phyloP scores from a whole-genome alignment of 2,888 invertebrate species.

The Synergus itoensis region DNA sequence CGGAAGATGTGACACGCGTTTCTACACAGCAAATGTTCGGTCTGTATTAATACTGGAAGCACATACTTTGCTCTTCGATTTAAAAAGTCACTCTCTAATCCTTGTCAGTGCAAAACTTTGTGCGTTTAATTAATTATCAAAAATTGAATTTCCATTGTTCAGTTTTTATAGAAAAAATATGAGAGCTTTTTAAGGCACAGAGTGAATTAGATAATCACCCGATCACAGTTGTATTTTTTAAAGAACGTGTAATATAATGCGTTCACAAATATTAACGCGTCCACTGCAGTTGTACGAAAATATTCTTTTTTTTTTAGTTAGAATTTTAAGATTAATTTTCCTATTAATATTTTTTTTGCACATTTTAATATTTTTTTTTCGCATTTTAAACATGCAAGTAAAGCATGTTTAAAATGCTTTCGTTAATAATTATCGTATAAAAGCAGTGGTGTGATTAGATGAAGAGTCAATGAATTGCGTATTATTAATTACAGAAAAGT shows the following conservation, averaged over 20 bases:
- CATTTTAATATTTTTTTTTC: too few relatives aligned
- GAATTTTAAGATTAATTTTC: neutral
- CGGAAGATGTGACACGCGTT: neutral
- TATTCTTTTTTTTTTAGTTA: neutral
- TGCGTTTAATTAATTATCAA: neutral
- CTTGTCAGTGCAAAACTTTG: neutral
- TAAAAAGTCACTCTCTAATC: neutral
- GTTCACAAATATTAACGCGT: neutral
- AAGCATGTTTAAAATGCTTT: neutral
- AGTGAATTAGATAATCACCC: slow-evolving; percentile 44
- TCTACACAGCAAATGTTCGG: slow-evolving; percentile 8
- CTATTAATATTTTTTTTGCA: slow-evolving; percentile 4
- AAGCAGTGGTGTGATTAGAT: slow-evolving; percentile 39
- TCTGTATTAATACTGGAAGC: slow-evolving; percentile 27
- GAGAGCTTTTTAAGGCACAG: slow-evolving; percentile 50
- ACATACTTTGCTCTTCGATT: neutral
- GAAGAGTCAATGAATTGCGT: slow-evolving; percentile 38
- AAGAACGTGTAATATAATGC: neutral
- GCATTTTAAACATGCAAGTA: neutral
- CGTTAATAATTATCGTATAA: neutral
- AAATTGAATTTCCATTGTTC: neutral
- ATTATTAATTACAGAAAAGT: neutral
- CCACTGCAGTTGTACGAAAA: slow-evolving; percentile 7
- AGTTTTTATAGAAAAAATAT: slow-evolving; percentile 1
- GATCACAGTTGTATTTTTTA: slow-evolving; percentile 15